phyloP scores from a whole-genome alignment of 2,113 vertebrate species.

The Marmota monax region DNA sequence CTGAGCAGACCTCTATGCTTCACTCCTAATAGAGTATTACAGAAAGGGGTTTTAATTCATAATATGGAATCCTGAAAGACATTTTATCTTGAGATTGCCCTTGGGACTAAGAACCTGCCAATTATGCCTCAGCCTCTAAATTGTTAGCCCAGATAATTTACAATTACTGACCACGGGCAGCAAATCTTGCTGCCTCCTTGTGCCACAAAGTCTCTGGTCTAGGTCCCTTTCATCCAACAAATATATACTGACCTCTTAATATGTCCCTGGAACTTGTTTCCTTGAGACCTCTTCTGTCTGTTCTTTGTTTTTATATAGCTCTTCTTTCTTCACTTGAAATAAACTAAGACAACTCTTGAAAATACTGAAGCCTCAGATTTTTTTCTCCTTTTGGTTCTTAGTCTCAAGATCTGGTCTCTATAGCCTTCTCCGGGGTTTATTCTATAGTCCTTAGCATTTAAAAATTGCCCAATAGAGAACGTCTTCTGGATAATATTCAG shows the following conservation, averaged over 20 bases:
- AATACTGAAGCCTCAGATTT: not conserved
- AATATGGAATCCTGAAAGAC: not conserved
- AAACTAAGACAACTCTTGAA: not conserved
- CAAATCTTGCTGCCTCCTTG: not conserved
- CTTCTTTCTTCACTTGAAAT: constrained; percentile 40
- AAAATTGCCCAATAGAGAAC: not conserved
- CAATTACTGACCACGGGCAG: not conserved
- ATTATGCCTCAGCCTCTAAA: constrained; percentile 26
- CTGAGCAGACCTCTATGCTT: not conserved
- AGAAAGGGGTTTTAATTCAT: constrained; percentile 15
- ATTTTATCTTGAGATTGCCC: not conserved
- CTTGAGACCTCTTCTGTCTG: constrained; percentile 31
- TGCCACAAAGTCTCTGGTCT: not conserved
- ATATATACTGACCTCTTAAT: not conserved
- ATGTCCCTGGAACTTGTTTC: not conserved
- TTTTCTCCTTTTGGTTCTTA: not conserved
- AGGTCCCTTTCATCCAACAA: not conserved
- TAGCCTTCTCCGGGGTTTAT: not conserved
- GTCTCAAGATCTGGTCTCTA: not conserved
- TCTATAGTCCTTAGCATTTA: constrained; percentile 20
- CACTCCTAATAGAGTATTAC: not conserved
- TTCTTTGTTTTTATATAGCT: not conserved
- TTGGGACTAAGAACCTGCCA: not conserved
- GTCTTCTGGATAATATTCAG: not conserved
- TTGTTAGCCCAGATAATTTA: not conserved